These are phyloP conservation scores for Chionoecetes opilio DNA, from an alignment of 1,140 invertebrate species.

Conservation along the genomic window DNA sequence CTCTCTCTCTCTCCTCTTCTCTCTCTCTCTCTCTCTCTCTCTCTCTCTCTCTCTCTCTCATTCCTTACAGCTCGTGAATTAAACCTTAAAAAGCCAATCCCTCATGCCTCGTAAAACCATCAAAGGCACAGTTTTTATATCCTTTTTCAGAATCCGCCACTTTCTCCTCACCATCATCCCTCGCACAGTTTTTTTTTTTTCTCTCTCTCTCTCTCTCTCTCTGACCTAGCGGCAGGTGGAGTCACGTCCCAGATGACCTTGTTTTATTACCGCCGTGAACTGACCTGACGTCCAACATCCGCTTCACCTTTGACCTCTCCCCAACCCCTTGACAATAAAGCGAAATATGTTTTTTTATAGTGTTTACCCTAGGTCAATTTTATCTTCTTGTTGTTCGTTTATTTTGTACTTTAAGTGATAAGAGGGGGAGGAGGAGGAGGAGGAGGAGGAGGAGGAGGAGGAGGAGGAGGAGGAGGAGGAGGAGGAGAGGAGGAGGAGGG, in stretches of 20 bases:
- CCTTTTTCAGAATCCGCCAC: background rate
- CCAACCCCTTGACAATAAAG: too few relatives aligned
- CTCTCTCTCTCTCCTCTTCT: constrained; percentile 5
- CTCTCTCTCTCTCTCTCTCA: background rate
- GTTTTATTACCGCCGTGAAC: background rate
- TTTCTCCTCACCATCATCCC: background rate
- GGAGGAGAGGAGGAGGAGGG: background rate
- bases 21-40: background rate
- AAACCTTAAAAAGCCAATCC: background rate
- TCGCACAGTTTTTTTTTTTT: background rate
- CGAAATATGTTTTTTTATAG: too few relatives aligned
- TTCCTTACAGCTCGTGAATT: background rate
- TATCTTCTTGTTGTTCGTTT: too few relatives aligned
- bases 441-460: background rate
- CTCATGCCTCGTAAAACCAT: background rate
- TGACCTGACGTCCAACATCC: background rate
- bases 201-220: constrained; percentile 22
- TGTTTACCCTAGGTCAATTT: too few relatives aligned
- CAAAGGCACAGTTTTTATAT: background rate
- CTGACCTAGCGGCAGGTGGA: background rate
- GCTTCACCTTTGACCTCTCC: background rate
- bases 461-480: background rate
- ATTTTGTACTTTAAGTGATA: too few relatives aligned
- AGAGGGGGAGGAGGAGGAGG: background rate
- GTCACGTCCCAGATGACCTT: background rate